phyloP scores from a whole-genome alignment of 1,140 invertebrate species.

The Drosophila aff. region DNA sequence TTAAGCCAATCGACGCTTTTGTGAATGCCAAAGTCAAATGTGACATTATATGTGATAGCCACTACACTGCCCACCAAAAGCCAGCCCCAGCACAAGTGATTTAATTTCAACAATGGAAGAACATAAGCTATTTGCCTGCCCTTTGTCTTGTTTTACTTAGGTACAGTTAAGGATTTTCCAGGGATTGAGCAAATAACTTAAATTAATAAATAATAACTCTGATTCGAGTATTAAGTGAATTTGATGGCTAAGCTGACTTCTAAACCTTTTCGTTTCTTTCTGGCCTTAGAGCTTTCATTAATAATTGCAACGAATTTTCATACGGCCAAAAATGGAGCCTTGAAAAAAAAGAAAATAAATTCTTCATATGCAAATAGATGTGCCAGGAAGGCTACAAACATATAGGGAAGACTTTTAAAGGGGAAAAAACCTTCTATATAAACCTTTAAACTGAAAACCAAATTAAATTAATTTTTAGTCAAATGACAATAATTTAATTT shows the following conservation, averaged over 20 bases:
- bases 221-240: constrained; percentile 8
- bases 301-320: constrained; percentile 7
- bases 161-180: neutral
- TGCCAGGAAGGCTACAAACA: neutral
- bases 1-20: constrained; percentile 65
- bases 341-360: constrained; percentile 8
- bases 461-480: no score
- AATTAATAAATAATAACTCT: constrained; percentile 32
- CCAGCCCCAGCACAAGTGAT: constrained; percentile 19
- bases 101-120: constrained; percentile 26
- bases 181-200: constrained; percentile 27
- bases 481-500: neutral
- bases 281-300: constrained; percentile 1
- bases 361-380: constrained; percentile 8
- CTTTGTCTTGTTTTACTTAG: neutral
- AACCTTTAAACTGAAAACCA: neutral
- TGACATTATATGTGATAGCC: constrained; percentile 51
- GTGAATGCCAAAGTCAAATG: constrained; percentile 72
- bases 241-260: constrained; percentile 3
- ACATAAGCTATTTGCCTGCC: constrained; percentile 1
- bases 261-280: constrained; percentile 7
- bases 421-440: no score
- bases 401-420: neutral
- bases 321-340: neutral
- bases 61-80: constrained; percentile 38